phyloP scores from a whole-genome alignment of 2,113 vertebrate species.

The Xenus cinereus region DNA sequence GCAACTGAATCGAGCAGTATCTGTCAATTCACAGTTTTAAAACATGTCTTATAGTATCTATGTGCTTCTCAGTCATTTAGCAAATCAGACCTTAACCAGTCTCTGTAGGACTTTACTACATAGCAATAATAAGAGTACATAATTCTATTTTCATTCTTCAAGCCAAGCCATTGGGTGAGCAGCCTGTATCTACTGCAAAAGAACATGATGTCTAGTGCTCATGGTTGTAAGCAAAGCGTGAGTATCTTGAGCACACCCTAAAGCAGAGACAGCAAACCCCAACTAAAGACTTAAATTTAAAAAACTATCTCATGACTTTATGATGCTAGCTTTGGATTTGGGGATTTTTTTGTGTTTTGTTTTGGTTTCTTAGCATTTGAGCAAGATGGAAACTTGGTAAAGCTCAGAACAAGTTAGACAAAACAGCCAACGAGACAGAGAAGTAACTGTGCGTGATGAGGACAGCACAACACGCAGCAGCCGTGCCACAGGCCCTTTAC shows the following conservation, averaged over 20 bases:
- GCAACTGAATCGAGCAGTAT: not conserved
- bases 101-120: not conserved
- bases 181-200: not conserved
- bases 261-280: not conserved
- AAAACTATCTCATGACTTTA: not conserved
- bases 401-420: not conserved
- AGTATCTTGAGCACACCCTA: not conserved
- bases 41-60: not conserved
- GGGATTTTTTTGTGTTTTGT: accelerated
- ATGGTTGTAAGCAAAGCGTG: not conserved
- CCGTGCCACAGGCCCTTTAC: accelerated
- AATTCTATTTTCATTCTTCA: not conserved
- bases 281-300: not conserved
- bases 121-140: not conserved
- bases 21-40: not conserved
- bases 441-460: not conserved
- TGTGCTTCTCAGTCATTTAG: not conserved
- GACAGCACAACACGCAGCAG: not conserved
- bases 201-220: not conserved
- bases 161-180: not conserved
- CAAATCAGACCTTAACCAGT: not conserved
- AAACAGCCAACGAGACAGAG: not conserved
- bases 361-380: not conserved
- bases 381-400: not conserved
- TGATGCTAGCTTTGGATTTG: not conserved